These are phyloP conservation scores for Scolopax rusticola DNA, from an alignment of 2,797 vertebrate genomes.

Conservation along the genomic window DNA sequence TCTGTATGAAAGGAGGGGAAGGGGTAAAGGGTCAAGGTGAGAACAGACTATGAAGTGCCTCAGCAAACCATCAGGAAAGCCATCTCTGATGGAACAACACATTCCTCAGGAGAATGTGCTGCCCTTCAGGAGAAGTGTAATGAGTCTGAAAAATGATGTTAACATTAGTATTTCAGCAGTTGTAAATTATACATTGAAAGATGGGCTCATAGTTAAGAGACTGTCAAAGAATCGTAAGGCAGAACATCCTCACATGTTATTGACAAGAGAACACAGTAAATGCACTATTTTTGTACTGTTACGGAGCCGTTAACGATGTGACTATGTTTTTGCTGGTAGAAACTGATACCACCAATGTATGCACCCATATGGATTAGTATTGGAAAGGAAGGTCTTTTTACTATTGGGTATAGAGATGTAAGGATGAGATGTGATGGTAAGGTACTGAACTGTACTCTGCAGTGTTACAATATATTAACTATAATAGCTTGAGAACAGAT, in stretches of 20 bases:
- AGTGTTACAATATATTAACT: background rate
- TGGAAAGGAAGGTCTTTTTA: background rate
- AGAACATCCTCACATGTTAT: background rate
- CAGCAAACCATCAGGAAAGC: background rate
- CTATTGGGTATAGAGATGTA: background rate
- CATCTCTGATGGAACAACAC: background rate
- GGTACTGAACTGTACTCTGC: background rate
- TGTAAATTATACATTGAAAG: conserved; percentile 6
- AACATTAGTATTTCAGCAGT: background rate
- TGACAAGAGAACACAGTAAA: background rate
- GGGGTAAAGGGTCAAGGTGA: background rate
- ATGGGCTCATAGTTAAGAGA: background rate
- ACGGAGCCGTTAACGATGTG: background rate
- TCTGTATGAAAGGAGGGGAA: background rate
- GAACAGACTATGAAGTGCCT: background rate
- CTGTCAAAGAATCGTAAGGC: background rate
- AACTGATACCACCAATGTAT: background rate
- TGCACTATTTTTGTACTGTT: background rate
- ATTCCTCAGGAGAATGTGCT: background rate
- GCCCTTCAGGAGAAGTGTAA: background rate
- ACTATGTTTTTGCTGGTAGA: background rate
- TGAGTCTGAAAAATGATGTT: background rate
- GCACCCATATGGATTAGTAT: background rate
- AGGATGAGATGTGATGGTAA: background rate
- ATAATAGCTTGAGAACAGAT: background rate